phyloP scores from a whole-genome alignment of 2,797 vertebrate species.

The Pseudotriccus pelzelni region DNA sequence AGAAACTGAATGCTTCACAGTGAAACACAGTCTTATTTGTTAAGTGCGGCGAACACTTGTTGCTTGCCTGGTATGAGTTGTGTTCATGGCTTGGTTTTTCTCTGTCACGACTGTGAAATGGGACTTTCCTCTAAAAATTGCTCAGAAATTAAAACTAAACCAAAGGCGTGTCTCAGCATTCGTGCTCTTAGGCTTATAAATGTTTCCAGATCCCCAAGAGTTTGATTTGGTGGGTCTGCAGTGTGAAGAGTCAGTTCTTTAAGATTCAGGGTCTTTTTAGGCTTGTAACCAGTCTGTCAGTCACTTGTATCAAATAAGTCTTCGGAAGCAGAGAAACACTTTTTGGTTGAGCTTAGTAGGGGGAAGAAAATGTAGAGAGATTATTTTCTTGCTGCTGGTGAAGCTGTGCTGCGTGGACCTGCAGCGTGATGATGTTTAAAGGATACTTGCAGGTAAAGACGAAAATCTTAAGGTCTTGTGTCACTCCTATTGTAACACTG shows the following conservation, averaged over 20 bases:
- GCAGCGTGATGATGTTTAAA: background rate
- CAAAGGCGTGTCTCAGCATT: background rate
- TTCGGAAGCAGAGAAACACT: background rate
- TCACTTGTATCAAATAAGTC: background rate
- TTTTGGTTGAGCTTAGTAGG: background rate
- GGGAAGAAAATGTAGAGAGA: background rate
- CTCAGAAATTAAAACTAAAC: background rate
- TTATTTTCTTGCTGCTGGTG: background rate
- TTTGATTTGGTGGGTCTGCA: background rate
- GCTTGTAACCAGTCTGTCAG: background rate
- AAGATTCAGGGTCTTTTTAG: background rate
- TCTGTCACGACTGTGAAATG: background rate
- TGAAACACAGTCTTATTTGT: background rate
- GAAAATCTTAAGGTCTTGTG: background rate
- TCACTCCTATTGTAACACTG: background rate
- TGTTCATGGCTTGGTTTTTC: background rate
- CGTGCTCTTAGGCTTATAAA: fast-evolving
- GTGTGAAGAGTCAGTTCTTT: background rate
- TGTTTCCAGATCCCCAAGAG: background rate
- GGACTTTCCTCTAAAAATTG: background rate
- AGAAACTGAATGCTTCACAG: background rate
- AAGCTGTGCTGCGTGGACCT: background rate
- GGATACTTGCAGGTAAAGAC: background rate
- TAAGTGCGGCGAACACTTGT: background rate
- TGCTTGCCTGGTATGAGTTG: background rate